Base-by-base conservation (phyloP, 2,888 invertebrate species). In the Opisthograptis luteolata region DNA sequence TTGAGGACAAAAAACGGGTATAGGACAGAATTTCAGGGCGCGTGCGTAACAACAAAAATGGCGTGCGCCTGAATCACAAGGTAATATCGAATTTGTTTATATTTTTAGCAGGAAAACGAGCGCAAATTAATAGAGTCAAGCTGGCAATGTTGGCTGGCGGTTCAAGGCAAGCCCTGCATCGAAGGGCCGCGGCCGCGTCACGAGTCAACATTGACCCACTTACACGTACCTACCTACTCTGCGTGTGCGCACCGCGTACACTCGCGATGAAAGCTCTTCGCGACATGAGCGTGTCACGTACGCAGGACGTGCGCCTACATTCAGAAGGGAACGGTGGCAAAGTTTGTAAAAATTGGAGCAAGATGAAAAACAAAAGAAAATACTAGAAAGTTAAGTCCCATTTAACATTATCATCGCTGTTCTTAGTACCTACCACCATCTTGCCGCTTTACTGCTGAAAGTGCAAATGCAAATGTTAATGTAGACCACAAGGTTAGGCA, bases 121-220 rank as follows among this genome's bases (percentile, higher is more conserved):
- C 86, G 82, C 83, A 81, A 84, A 84, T 85, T 83, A 82, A 79
- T 76, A 81, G 66, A 76, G 79, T 78, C 70, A 76, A 75, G 79
- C 72, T 72, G 69, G 77, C 73, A 73, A 73, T 70, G 71, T 12
- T 44, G 39, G 30, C 28, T 44, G 81, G 66, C 79, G 81, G 89
- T 90, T 90, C 89, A 90, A 89, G 89, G 88, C 86, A 73, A 84
- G 82, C 86, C 85, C 85, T 85, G 76, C 75, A 64, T 57, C 83
- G 80, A 87, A 88, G 89, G 89, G 89, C 87, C 87, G 81, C 80
- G 76, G 68, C 69, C 75, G 79, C 87, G 88, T 89, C 89, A 89
- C 88, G 87, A 84, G 79, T 74, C 81, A 84, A 83, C 89, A 89
- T 89, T 89, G 89, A 89, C 89, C 88, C 66, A 89, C 83, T 83